A percentile compares a stretch with the other conserved stretches of the same genome.
phyloP scores from a whole-genome alignment of 2,113 vertebrate genomes.

The Gadus macrocephalus region DNA sequence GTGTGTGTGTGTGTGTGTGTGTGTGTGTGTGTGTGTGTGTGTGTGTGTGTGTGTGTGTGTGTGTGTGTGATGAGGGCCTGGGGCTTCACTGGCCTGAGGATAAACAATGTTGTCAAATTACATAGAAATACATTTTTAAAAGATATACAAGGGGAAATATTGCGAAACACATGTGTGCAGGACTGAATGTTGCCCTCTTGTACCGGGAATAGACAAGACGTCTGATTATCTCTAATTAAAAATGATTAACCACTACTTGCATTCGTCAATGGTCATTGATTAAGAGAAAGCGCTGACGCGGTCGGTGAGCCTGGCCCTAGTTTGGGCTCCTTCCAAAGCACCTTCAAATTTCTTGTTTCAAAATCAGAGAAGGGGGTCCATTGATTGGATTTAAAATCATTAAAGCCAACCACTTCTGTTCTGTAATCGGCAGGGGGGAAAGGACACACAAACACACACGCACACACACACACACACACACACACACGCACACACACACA shows the following conservation, averaged over 20 bases:
- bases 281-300: conserved; percentile 70
- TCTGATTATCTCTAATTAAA: conserved; percentile 79
- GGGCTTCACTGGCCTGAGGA: background rate
- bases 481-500: no score
- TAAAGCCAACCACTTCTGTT: conserved; percentile 67
- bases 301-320: conserved; percentile 38
- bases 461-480: no score
- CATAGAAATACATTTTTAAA: conserved; percentile 25
- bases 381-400: conserved; percentile 72
- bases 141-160: conserved; percentile 43
- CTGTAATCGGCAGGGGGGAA: conserved; percentile 35
- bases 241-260: conserved; percentile 79
- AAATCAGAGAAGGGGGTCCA: conserved; percentile 70
- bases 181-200: conserved; percentile 56
- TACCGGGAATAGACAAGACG: conserved; percentile 71
- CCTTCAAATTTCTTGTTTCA: conserved; percentile 70
- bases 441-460: conserved; percentile 11
- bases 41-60: background rate
- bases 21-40: no score
- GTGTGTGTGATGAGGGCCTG: background rate
- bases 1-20: no score
- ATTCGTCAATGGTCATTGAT: conserved; percentile 72
- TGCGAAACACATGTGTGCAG: conserved; percentile 47
- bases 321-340: conserved; percentile 61
- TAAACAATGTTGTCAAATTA: conserved; percentile 47